Conservation (phyloP, 2,888 invertebrate species). For the Temnothorax unifasciatus region DNA sequence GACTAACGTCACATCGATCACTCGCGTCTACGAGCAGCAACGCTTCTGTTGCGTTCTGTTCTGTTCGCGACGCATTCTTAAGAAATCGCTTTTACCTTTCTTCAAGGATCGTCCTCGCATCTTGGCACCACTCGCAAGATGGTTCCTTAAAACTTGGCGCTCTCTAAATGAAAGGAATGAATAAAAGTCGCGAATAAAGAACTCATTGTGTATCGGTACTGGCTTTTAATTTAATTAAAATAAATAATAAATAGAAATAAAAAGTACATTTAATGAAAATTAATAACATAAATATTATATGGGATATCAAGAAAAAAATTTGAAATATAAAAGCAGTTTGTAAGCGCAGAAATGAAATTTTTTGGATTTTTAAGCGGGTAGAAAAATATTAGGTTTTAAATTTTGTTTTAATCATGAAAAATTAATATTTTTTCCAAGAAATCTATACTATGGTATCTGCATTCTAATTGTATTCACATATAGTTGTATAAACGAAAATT, state of each 20-base stretch:
- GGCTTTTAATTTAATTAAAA: background rate
- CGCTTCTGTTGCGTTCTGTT: conserved; percentile 57
- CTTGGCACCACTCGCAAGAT: conserved; percentile 46
- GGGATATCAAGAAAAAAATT: background rate
- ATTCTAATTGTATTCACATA: background rate
- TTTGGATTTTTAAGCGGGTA: background rate
- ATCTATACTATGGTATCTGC: background rate
- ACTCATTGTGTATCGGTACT: background rate
- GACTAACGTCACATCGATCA: conserved; percentile 87
- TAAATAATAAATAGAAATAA: background rate
- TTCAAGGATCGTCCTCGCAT: conserved; percentile 59
- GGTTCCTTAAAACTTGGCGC: conserved; percentile 14
- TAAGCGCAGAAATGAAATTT: background rate
- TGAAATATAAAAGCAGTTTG: background rate
- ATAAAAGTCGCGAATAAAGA: background rate
- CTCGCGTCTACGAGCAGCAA: conserved; percentile 66
- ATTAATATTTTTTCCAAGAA: background rate
- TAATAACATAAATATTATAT: background rate
- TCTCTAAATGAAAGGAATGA: background rate
- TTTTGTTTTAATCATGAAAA: background rate
- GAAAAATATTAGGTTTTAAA: background rate
- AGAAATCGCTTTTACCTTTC: conserved; percentile 76
- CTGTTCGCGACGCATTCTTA: conserved; percentile 76
- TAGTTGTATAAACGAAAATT: background rate
- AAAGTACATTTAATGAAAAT: background rate